Evolutionary conservation across 2,888 invertebrate genomes (phyloP), one percentile per base, ranked within the genome.

Genomic region (Odontomyia ornata): DNA sequence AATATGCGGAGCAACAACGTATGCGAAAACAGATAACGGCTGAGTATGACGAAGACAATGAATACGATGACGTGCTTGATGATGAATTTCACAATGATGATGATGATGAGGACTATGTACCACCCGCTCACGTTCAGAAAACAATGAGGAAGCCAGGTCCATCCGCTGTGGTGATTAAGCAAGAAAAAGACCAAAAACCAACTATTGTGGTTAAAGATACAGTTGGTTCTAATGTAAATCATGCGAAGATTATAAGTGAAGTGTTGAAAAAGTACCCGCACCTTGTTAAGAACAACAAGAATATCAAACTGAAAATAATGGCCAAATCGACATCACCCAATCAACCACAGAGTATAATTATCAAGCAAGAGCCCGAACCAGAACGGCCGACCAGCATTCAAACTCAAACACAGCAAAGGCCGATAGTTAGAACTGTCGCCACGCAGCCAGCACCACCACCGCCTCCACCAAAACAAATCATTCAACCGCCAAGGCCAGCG

Each of bases 231-330:
- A 86, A 85, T 73, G 82, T 91, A 78, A 92, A 93, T 85, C 95
- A 95, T 87, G 94, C 95, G 0, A 95, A 94, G 87, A 94, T 96
- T 73, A 95, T 96, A 77, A 92, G 94, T 78, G 95, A 95, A 86
- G 94, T 96, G 0, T 85, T 96, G 47, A 95, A 95, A 81, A 95
- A 95, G 84, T 95, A 95, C 88, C 95, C 96, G 0, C 93, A 95
- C 85, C 88, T 96, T 78, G 93, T 95, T 0, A 94, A 94, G 84
- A 93, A 93, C 82, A 95, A 94, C 83, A 95, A 95, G 84, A 96
- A 94, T 83, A 95, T 96, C 43, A 93, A 94, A 83, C 85, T 96
- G 18, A 95, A 95, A 87, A 95, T 96, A 79, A 90, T 95, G 86
- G 91, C 94, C 77, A 91, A 91, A 77, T 82, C 83, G 77, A 65